Evolutionary conservation across 1,140 invertebrate species (phyloP), one percentile per base, ranked within the genome.

Genomic region (Matsumurasca onukii): DNA sequence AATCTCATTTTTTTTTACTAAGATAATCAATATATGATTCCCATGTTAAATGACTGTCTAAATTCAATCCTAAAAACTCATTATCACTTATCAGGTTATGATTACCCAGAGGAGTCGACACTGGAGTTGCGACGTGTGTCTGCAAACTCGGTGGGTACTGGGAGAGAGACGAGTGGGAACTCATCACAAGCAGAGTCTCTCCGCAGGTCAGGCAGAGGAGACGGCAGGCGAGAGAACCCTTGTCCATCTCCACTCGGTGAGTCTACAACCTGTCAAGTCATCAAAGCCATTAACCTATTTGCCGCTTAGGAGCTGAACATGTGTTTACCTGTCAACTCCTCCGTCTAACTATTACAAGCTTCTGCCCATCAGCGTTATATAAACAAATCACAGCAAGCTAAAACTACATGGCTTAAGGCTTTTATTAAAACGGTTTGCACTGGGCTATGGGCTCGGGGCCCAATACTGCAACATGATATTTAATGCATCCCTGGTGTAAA

Each of bases 161-260:
- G 79, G 20, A 80, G 70, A 29, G 75, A 72, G 5, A 68, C 31
- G n/a, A 74, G 49, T 49, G 72, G 70, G 69, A 85, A 79, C 67
- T 81, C 82, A 27, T 87, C 86, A 45, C 83, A 80, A 55, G 84
- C 82, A 12, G 88, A 89, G 72, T 89, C 87, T 66, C 88, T 81
- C 31, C 88, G 80, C 3, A 86, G 77, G 78, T 88, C 86, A 1
- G 88, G 88, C 74, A 90, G 80, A 12, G 88, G 88, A 52, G 88
- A 86, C 1, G 82, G 83, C 12, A 88, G 74, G 2, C 78, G 77
- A 1, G 78, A 78, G 17, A 68, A 30, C 20, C 52, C 57, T 3
- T 22, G 30, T 25, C 30, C 17, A 12, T 31, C 52, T 3, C 22
- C 55, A 25, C 22, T 59, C 3, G 25, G 25, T 12, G 55, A 27